Percentiles rank a stretch among this genome's conserved stretches.
phyloP scores from a whole-genome alignment of 2,113 vertebrate genomes.

The Illadopsis cleaveri region DNA sequence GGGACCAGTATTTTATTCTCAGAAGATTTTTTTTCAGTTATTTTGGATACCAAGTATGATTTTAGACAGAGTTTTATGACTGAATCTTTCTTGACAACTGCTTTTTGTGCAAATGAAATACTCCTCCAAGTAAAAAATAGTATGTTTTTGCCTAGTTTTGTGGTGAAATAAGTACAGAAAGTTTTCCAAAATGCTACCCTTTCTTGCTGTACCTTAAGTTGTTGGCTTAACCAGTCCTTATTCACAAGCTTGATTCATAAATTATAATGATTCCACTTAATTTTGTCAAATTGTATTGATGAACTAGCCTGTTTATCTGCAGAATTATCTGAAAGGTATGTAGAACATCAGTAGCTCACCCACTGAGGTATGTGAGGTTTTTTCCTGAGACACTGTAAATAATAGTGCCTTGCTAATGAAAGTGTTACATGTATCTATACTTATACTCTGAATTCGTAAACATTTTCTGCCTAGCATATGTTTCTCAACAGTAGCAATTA shows the following conservation, averaged over 20 bases:
- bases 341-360: background rate
- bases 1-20: background rate
- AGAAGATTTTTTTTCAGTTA: background rate
- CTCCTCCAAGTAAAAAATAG: background rate
- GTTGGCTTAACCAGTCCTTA: background rate
- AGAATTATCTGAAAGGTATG: background rate
- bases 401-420: background rate
- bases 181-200: background rate
- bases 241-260: background rate
- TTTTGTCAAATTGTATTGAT: background rate
- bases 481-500: background rate
- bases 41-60: background rate
- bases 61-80: background rate
- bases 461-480: background rate
- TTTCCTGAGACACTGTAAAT: background rate
- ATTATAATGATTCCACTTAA: background rate
- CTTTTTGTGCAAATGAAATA: background rate
- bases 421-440: background rate
- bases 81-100: background rate
- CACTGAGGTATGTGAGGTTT: background rate
- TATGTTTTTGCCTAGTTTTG: background rate
- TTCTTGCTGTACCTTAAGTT: background rate
- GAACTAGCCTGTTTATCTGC: background rate
- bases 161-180: background rate
- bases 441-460: background rate